These are phyloP conservation scores for Puffinus mauretanicus DNA, from an alignment of 2,113 vertebrate genomes.

Conservation along the genomic window DNA sequence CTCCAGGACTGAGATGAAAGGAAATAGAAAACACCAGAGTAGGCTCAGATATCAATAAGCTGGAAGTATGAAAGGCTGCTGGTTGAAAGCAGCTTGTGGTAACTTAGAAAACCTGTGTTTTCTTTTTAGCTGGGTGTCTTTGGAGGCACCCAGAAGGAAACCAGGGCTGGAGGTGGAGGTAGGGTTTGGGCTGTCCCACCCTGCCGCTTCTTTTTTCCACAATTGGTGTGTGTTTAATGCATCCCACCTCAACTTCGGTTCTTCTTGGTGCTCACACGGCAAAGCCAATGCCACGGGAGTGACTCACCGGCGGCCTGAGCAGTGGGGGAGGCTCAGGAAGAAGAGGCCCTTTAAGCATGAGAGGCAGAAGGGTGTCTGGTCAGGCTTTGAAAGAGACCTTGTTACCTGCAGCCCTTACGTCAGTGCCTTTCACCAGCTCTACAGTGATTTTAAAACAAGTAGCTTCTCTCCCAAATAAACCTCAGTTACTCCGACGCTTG, in stretches of 20 bases:
- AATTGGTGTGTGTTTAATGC: not conserved
- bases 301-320: not conserved
- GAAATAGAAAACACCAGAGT: not conserved
- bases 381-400: conserved; percentile 38
- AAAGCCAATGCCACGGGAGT: not conserved
- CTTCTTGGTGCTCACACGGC: not conserved
- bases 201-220: not conserved
- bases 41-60: not conserved
- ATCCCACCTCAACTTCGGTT: not conserved
- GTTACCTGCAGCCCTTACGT: conserved; percentile 27
- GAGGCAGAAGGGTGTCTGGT: not conserved
- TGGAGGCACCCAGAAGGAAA: not conserved
- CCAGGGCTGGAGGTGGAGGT: not conserved
- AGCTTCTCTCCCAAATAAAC: conserved; percentile 31
- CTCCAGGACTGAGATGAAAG: not conserved
- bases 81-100: not conserved
- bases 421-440: conserved; percentile 35
- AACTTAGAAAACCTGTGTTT: not conserved
- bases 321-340: not conserved
- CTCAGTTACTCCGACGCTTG: not conserved
- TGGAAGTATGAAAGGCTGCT: not conserved
- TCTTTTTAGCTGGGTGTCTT: not conserved
- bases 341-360: not conserved
- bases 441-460: conserved; percentile 45
- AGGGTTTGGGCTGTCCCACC: not conserved